phyloP scores from a whole-genome alignment of 2,888 invertebrate genomes.

The Pteria penguin region DNA sequence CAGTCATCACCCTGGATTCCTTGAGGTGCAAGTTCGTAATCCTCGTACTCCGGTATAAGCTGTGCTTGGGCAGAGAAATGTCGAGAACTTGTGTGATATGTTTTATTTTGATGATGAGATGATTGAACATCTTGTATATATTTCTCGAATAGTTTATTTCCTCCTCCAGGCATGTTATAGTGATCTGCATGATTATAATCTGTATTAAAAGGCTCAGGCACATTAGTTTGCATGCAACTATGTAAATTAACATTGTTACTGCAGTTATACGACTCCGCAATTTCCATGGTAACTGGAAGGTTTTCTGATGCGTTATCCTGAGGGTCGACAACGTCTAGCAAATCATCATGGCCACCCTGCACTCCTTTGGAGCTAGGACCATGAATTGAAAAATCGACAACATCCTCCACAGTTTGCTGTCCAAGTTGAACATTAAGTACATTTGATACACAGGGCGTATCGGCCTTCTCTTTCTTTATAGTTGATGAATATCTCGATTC shows the following conservation, averaged over 20 bases:
- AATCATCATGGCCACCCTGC: conserved; percentile 36
- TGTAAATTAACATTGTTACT: conserved; percentile 32
- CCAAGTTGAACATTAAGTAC: neutral
- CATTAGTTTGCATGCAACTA: conserved; percentile 43
- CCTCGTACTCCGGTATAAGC: neutral
- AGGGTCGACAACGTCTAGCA: conserved; percentile 2
- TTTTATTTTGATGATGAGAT: neutral
- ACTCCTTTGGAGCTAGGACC: conserved; percentile 34
- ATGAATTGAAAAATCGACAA: conserved; percentile 36
- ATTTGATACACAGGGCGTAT: neutral
- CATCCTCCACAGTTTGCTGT: conserved; percentile 9
- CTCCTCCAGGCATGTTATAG: conserved; percentile 27
- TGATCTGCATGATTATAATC: conserved; percentile 19
- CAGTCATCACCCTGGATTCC: conserved; percentile 75
- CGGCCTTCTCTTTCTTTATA: neutral
- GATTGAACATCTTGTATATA: conserved; percentile 19
- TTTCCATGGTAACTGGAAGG: neutral
- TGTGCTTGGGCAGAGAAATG: neutral
- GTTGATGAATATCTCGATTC: neutral
- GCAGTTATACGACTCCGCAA: conserved; percentile 20
- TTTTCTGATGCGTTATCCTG: too few relatives aligned
- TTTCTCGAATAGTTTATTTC: conserved; percentile 11
- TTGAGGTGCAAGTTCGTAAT: conserved; percentile 64
- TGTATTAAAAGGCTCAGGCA: conserved; percentile 27
- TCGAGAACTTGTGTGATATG: neutral